Evolutionary conservation across 2,888 invertebrate species (phyloP), one percentile per base, ranked within the genome.

Genomic region (Tenodera sinensis): DNA sequence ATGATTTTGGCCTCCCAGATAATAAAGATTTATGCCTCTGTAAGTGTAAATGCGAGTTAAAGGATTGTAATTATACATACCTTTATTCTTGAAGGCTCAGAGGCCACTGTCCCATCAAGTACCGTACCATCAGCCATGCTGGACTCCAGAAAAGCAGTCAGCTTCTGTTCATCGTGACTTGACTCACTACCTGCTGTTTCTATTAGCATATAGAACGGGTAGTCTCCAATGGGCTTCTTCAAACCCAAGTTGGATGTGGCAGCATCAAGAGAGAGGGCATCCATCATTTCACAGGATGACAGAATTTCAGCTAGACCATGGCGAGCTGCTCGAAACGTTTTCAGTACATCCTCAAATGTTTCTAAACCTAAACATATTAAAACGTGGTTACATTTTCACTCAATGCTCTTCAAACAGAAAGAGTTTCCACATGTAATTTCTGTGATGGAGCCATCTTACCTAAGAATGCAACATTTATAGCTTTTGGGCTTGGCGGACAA

Each of bases 211-310:
- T 98, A 98, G 93, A 98, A 98, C 2, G 97, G 96, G 92, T 95
- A 96, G 2, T 95, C 95, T 0, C 94, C 93, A 30, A 90, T 89
- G 71, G 90, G 90, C 27, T 85, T 86, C 25, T 90, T 25, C 81
- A 96, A 91, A 15, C 95, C 94, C 88, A 96, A 94, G 92, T 96
- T 95, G 84, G 94, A 93, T 0, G 95, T 94, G 0, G 96, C 96
- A 82, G 95, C 94, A n/a, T 95, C 95, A 92, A 99, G 94, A 0
- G 98, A 96, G 83, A 93, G 93, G 20, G 94, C 94, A 93, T 99
- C 99, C 90, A 99, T 97, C 95, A 99, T 96, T 94, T 99, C 99
- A 93, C 98, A 99, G 0, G 99, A 98, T 7, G 99, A 99, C 83
- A 99, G 93, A 91, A 98, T 97, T 94, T 99, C 99, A 1, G 97